Evolutionary conservation across 1,140 invertebrate genomes (phyloP).

Genomic region (Oreohelix idahoensis): DNA sequence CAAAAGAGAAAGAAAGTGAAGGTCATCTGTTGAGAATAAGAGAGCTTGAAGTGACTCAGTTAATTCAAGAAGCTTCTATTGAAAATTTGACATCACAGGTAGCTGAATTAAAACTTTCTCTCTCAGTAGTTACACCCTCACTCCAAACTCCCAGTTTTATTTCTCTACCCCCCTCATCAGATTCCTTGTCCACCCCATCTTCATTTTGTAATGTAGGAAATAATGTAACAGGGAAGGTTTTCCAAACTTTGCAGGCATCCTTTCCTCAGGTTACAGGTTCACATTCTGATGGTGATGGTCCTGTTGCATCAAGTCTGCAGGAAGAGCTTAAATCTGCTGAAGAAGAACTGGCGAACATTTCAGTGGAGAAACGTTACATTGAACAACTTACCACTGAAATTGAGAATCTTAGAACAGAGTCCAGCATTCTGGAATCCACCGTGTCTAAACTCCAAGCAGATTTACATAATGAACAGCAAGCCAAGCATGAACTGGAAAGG

Average conservation of each 20-base stretch:
- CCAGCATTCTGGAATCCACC: background rate
- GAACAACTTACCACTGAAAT: background rate
- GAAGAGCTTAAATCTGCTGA: background rate
- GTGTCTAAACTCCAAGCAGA: background rate
- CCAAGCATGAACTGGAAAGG: constrained; percentile 37
- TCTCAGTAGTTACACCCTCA: background rate
- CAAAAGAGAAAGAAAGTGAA: background rate
- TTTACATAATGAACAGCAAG: constrained; percentile 3
- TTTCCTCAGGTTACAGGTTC: constrained; percentile 28
- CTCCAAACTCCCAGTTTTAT: background rate
- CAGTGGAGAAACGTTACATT: background rate
- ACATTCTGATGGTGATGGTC: background rate
- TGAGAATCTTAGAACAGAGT: background rate
- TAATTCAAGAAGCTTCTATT: constrained; percentile 13
- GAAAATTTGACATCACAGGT: constrained; percentile 18
- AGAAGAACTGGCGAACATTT: background rate
- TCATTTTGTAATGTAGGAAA: background rate
- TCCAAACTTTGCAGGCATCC: constrained; percentile 22
- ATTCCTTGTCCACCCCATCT: background rate
- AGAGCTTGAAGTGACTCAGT: constrained; percentile 19
- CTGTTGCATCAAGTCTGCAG: constrained; percentile 5
- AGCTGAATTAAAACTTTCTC: background rate
- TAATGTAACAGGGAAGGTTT: background rate
- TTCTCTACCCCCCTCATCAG: constrained; percentile 12
- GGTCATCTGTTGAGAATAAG: constrained; percentile 1